Percentiles rank a stretch among this genome's conserved stretches.
Evolutionary conservation across 2,797 vertebrate genomes (phyloP).

Genomic region (Pelochelys cantorii): DNA sequence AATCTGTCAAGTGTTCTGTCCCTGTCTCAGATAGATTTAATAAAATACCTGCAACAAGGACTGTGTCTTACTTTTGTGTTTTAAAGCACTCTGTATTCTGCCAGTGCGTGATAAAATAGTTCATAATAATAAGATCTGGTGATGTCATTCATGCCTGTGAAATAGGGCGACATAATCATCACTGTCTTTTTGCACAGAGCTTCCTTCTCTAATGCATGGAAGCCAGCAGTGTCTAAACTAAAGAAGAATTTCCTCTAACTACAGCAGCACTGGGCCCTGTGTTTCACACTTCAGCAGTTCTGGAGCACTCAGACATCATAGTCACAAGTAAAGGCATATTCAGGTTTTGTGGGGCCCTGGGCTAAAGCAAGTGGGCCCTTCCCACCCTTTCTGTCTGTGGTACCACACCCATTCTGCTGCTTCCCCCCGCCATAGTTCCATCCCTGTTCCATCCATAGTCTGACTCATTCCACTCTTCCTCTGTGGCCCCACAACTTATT

Average conservation of each 20-base stretch:
- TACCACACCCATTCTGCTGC: no score
- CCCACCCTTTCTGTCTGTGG: no score
- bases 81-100: neutral
- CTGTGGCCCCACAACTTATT: no score
- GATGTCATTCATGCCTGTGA: neutral
- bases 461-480: rapidly evolving
- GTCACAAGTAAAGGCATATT: neutral
- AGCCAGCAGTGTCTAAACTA: neutral
- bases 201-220: neutral
- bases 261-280: neutral
- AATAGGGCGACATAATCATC: neutral
- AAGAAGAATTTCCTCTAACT: rapidly evolving
- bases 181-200: neutral
- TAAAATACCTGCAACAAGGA: constrained; percentile 16
- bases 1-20: constrained; percentile 16
- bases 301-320: neutral
- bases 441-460: no score
- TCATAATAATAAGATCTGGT: neutral
- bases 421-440: no score
- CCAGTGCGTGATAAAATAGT: neutral
- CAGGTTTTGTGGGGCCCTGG: no score
- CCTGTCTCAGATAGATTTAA: neutral
- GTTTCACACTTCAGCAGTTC: neutral
- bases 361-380: no score
- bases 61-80: neutral